A percentile compares a stretch with the other conserved stretches of the same genome.
These are phyloP conservation scores for Napeogenes inachia DNA, from an alignment of 2,888 invertebrate species.

Conservation along the genomic window DNA sequence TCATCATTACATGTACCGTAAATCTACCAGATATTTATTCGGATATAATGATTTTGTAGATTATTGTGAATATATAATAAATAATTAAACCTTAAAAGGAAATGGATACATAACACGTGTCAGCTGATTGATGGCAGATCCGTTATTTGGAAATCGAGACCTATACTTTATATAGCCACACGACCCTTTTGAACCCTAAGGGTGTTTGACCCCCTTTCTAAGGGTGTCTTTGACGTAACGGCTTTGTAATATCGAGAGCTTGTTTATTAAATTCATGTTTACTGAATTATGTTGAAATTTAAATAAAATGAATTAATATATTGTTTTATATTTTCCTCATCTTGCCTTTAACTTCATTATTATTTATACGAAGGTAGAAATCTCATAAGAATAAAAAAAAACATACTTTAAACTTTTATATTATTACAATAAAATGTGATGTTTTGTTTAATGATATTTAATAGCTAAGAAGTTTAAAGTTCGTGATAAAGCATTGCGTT, in stretches of 20 bases:
- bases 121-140: constrained; percentile 19
- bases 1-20: too few species aligned
- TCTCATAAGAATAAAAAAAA: too few species aligned
- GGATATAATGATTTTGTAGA: too few species aligned
- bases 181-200: constrained; percentile 6
- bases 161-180: constrained; percentile 13
- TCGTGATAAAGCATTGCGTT: constrained; percentile 21
- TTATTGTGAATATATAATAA: too few species aligned
- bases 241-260: constrained; percentile 4
- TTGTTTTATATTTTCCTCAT: too few species aligned
- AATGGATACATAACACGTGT: constrained; percentile 6
- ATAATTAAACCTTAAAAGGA: constrained; percentile 1
- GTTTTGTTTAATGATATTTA: background rate
- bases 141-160: constrained; percentile 20
- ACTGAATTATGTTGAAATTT: background rate
- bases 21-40: too few species aligned
- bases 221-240: constrained; percentile 7
- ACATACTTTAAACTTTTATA: too few species aligned
- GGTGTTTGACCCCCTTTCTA: constrained; percentile 5
- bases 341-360: too few species aligned
- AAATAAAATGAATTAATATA: background rate
- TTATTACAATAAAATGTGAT: background rate
- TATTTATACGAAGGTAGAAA: too few species aligned
- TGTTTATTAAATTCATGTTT: constrained; percentile 1
- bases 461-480: background rate